These are phyloP conservation scores for Microtus pennsylvanicus DNA, from an alignment of 2,113 vertebrate genomes.

Conservation along the genomic window DNA sequence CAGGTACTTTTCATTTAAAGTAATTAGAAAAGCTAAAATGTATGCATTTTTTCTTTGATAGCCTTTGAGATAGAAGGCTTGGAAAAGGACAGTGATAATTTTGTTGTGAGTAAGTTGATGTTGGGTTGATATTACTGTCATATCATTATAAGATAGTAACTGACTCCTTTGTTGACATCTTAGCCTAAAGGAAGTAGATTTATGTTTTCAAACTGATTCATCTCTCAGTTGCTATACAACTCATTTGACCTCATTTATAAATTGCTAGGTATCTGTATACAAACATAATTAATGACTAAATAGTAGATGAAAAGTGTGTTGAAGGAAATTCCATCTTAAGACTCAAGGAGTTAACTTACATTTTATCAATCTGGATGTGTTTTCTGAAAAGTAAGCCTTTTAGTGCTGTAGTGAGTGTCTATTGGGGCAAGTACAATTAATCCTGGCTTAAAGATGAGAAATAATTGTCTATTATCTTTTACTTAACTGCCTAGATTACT, in stretches of 20 bases:
- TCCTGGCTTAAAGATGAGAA: slow-evolving; percentile 25
- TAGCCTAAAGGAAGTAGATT: slow-evolving; percentile 74
- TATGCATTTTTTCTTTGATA: slow-evolving; percentile 12
- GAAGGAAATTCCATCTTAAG: slow-evolving; percentile 61
- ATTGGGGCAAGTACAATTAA: slow-evolving; percentile 12
- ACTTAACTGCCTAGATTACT: slow-evolving; percentile 42
- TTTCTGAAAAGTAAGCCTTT: slow-evolving; percentile 53
- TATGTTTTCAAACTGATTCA: slow-evolving; percentile 60
- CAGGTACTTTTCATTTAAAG: slow-evolving; percentile 17
- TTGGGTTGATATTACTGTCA: slow-evolving; percentile 63
- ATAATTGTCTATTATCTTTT: slow-evolving; percentile 32
- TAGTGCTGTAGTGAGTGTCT: not conserved
- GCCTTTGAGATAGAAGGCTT: slow-evolving; percentile 51
- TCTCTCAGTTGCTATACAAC: slow-evolving; percentile 65
- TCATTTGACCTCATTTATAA: slow-evolving; percentile 62
- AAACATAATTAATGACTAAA: slow-evolving; percentile 65
- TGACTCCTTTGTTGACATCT: slow-evolving; percentile 78
- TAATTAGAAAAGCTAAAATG: not conserved
- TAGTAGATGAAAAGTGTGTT: slow-evolving; percentile 66
- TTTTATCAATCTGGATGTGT: slow-evolving; percentile 20
- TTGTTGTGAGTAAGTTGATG: slow-evolving; percentile 60
- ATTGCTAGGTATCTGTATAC: slow-evolving; percentile 55
- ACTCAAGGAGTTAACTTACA: slow-evolving; percentile 21
- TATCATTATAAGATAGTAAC: slow-evolving; percentile 60
- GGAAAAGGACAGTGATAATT: slow-evolving; percentile 45